phyloP scores from a whole-genome alignment of 2,888 invertebrate species.

The Corythucha ciliata region DNA sequence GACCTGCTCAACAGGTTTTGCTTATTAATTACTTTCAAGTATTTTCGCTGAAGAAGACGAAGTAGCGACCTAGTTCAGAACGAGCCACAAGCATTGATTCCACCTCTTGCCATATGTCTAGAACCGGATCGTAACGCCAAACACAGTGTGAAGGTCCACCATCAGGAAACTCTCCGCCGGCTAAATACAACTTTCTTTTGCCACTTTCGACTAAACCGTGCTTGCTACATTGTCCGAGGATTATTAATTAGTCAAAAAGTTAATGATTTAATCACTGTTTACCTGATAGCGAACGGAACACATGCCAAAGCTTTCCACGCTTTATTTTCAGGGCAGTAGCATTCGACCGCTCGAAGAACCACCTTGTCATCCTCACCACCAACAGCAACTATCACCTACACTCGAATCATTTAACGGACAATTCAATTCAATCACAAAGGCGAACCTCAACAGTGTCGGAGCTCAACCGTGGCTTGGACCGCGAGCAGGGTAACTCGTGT shows the following conservation, averaged over 20 bases:
- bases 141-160: constrained; percentile 44
- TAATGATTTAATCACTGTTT: neutral
- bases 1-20: constrained; percentile 37
- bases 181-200: constrained; percentile 43
- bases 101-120: constrained; percentile 44
- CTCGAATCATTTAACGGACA: too few species aligned
- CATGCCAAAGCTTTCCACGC: constrained; percentile 44
- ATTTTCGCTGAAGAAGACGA: too few species aligned
- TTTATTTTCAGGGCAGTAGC: constrained; percentile 42
- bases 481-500: constrained; percentile 40
- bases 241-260: neutral
- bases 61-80: constrained; percentile 43
- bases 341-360: constrained; percentile 45
- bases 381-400: constrained; percentile 44
- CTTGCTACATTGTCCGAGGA: constrained; percentile 41
- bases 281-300: constrained; percentile 45
- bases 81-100: constrained; percentile 44
- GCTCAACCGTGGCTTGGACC: constrained; percentile 42
- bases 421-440: neutral
- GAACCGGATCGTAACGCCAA: constrained; percentile 45
- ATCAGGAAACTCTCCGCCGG: constrained; percentile 47
- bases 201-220: constrained; percentile 46
- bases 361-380: constrained; percentile 48
- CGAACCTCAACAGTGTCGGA: constrained; percentile 33
- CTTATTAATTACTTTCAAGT: neutral